Evolutionary conservation across 1,140 invertebrate genomes (phyloP), one percentile per base, ranked within the genome.

Genomic region (Eubasilissa regina): DNA sequence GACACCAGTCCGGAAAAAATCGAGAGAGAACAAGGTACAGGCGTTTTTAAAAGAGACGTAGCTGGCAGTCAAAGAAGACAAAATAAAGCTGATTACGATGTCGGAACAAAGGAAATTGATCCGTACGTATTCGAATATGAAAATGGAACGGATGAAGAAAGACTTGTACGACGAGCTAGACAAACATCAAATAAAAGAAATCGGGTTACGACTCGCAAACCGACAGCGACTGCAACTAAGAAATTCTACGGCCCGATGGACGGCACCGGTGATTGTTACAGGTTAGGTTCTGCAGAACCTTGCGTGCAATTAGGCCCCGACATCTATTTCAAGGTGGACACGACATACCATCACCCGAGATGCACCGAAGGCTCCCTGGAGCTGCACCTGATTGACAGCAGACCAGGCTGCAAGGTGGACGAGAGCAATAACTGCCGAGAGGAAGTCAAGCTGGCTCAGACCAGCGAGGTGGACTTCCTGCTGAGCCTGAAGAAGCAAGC

Each of bases 391-490:
- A 70, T 72, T 17, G 76, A 58, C 19, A 53, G 51, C 15, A 45
- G 3, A 8, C 35, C 62, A 1, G 48, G 48, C n/a, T 78, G 76
- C 43, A 78, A 78, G 66, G 64, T 70, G 1, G 76, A 77, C 15
- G 62, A 78, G 44, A 68, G 21, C 7, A 70, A 78, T 35, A 70
- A 70, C 21, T 78, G 76, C 43, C 35, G 76, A 44, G 76, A 78
- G 12, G 66, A 70, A 19, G 17, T 78, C n/a, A 68, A 21, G 17
- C n/a, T 78, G n/a, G 17, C 47, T 6, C 47, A 60, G 25, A 17
- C 62, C 6, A 78, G 35, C 17, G 47, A 68, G 17, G 21, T 12
- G 11, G 64, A 78, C 15, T 78, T 47, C 21, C 19, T 70, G 8
- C 15, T 45, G n/a, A 45, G 51, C 19, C 35, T 78, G 43, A 78